Evolutionary conservation across 2,113 vertebrate species (phyloP).

Genomic region (Erythrolamprus reginae): DNA sequence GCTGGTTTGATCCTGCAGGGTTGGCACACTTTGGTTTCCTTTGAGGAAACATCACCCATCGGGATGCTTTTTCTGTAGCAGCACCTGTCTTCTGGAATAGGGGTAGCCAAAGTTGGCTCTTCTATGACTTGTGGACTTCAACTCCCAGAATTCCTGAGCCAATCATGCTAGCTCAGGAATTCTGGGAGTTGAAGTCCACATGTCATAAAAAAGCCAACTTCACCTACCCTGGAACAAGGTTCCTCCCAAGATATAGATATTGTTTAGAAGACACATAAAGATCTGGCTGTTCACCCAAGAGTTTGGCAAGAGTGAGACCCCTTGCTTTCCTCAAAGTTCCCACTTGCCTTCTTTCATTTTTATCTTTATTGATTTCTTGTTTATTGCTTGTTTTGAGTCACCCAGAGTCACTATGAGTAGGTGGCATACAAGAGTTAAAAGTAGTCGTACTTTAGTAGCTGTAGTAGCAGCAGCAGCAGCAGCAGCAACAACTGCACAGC

Average conservation of each 20-base stretch:
- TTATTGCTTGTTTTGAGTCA: neutral
- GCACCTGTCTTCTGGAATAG: neutral
- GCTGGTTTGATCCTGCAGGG: neutral
- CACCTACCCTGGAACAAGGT: neutral
- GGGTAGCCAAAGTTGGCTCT: too few relatives aligned
- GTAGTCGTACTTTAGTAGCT: neutral
- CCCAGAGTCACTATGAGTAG: neutral
- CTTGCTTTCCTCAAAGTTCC: neutral
- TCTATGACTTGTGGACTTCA: too few relatives aligned
- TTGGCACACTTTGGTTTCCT: neutral
- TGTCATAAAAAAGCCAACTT: too few relatives aligned
- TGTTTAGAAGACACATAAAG: neutral
- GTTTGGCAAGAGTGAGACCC: neutral
- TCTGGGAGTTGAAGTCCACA: too few relatives aligned
- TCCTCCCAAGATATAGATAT: neutral
- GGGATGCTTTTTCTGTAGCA: neutral
- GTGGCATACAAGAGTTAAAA: neutral
- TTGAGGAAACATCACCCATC: neutral
- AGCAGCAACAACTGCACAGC: too few relatives aligned
- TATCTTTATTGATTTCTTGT: neutral
- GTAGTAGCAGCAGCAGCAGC: too few relatives aligned
- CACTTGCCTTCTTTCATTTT: neutral
- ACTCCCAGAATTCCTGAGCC: too few relatives aligned
- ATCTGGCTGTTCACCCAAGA: neutral
- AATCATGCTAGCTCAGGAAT: too few relatives aligned